A percentile compares a stretch with the other conserved stretches of the same genome.
Conservation (phyloP, 2,888 invertebrate species). For the Macropis europaea region DNA sequence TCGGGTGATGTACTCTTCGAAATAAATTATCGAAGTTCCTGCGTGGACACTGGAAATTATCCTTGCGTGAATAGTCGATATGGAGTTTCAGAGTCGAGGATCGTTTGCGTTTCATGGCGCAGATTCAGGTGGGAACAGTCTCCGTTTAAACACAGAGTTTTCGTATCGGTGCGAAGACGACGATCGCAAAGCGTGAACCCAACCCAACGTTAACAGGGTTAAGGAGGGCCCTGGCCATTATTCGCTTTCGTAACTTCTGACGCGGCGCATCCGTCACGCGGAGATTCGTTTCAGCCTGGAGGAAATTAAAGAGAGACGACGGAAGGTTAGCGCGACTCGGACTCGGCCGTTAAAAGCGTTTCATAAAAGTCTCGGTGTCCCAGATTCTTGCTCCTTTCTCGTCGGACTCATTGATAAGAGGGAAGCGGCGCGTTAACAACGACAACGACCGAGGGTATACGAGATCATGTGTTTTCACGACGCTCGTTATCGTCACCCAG, state of each 20-base stretch:
- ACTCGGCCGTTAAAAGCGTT: slow-evolving; percentile 18
- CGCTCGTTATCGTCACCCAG: slow-evolving; percentile 31
- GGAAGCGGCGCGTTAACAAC: slow-evolving; percentile 24
- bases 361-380: slow-evolving; percentile 42
- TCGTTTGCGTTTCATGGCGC: too few species aligned
- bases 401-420: slow-evolving; percentile 26
- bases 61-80: too few species aligned
- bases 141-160: too few species aligned
- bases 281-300: slow-evolving; percentile 22
- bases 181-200: too few species aligned
- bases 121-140: too few species aligned
- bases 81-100: too few species aligned
- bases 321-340: background rate
- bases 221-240: background rate
- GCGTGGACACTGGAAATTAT: too few species aligned
- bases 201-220: too few species aligned
- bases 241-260: slow-evolving; percentile 11
- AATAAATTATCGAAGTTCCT: too few species aligned
- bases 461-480: slow-evolving; percentile 36
- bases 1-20: too few species aligned
- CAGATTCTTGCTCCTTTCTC: slow-evolving; percentile 39
- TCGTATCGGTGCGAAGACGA: too few species aligned
- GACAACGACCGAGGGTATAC: slow-evolving; percentile 22
- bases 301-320: slow-evolving; percentile 14
- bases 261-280: slow-evolving; percentile 10